A percentile compares a stretch with the other conserved stretches of the same genome.
Evolutionary conservation across 2,113 vertebrate species (phyloP).

Genomic region (Lontra canadensis): DNA sequence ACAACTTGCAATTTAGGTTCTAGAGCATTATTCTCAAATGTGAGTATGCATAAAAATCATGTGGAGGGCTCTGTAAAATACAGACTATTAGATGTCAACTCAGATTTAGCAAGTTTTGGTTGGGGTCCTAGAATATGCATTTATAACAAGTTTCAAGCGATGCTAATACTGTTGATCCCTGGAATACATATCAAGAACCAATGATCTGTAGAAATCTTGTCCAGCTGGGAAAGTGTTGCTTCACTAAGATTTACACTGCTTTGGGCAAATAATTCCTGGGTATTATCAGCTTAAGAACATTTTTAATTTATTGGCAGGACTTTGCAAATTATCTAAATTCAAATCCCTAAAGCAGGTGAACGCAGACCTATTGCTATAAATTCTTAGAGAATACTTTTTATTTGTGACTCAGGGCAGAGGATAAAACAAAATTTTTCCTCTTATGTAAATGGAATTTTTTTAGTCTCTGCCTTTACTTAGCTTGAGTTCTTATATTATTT

Average conservation of each 20-base stretch:
- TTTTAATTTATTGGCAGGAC: not conserved
- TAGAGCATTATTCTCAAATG: not conserved
- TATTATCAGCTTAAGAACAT: not conserved
- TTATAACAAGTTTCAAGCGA: not conserved
- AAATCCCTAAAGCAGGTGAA: not conserved
- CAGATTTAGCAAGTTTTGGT: not conserved
- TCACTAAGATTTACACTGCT: not conserved
- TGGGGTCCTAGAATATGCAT: not conserved
- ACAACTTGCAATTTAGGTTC: not conserved
- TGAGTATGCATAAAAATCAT: not conserved
- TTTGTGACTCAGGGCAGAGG: not conserved
- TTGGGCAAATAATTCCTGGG: not conserved
- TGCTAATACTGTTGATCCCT: not conserved
- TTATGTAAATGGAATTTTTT: not conserved
- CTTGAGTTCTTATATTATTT: not conserved
- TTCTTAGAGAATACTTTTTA: not conserved
- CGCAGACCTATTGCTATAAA: not conserved
- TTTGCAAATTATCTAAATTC: not conserved
- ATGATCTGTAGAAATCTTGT: not conserved
- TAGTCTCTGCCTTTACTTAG: not conserved
- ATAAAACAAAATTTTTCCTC: not conserved
- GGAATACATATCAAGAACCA: not conserved
- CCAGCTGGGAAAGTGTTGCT: not conserved
- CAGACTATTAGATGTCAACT: not conserved
- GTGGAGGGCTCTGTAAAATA: not conserved